Evolutionary conservation across 2,113 vertebrate genomes (phyloP).

Genomic region (Narcine bancroftii): DNA sequence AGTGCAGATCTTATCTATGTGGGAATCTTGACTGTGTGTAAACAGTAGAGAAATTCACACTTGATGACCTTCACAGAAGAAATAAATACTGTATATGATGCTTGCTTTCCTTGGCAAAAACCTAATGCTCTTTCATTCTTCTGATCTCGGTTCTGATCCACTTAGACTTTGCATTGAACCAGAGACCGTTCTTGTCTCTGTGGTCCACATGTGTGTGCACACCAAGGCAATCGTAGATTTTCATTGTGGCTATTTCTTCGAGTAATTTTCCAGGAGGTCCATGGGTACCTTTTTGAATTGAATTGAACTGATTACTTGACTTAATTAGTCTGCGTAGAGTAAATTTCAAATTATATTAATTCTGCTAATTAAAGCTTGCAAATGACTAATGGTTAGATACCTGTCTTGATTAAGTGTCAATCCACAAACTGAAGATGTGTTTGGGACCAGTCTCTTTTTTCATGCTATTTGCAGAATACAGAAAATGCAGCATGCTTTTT

Average conservation of each 20-base stretch:
- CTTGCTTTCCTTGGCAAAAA: neutral
- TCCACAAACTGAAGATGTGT: neutral
- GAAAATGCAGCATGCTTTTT: neutral
- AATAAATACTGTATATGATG: neutral
- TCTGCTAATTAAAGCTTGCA: neutral
- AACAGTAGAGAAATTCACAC: neutral
- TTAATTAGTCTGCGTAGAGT: neutral
- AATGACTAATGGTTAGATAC: neutral
- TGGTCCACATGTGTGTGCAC: neutral
- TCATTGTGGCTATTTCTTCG: neutral
- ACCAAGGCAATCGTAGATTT: neutral
- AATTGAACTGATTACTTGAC: neutral
- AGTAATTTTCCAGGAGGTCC: neutral
- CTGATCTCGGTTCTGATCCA: neutral
- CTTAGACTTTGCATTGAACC: neutral
- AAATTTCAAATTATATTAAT: neutral
- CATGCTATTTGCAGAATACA: neutral
- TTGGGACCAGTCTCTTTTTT: neutral
- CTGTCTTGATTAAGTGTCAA: neutral
- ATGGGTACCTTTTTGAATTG: neutral
- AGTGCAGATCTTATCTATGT: neutral
- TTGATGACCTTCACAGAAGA: neutral
- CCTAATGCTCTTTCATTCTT: neutral
- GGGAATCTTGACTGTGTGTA: neutral
- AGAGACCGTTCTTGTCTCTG: neutral